Conservation (phyloP, 2,888 invertebrate species). For the Drosophila algonquin region DNA sequence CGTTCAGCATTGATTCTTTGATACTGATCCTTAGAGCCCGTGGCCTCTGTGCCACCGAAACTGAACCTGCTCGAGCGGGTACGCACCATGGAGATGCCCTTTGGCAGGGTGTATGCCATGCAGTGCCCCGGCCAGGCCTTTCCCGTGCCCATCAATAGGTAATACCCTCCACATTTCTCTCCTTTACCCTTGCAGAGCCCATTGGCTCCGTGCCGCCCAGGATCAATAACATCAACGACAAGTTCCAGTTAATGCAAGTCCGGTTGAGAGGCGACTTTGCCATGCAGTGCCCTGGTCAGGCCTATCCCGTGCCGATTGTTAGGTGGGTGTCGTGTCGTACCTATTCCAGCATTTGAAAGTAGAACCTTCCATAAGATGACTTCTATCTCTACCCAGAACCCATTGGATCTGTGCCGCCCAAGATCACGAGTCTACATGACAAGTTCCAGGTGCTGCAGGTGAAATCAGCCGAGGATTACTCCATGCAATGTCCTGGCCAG, state of each 20-base stretch:
- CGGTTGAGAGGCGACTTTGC: conserved; percentile 85
- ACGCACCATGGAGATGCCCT: conserved; percentile 85
- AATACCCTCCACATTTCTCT: conserved; percentile 85
- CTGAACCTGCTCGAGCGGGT: conserved; percentile 88
- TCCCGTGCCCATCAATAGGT: conserved; percentile 86
- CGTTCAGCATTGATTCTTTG: too few relatives aligned
- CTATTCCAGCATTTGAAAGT: not conserved
- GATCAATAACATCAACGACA: conserved; percentile 85
- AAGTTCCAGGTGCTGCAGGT: conserved; percentile 84
- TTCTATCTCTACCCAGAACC: conserved; percentile 81
- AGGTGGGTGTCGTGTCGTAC: conserved; percentile 83
- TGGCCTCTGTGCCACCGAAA: conserved; percentile 86
- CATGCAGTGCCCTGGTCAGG: conserved; percentile 90
- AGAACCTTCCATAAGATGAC: not conserved
- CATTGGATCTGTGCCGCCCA: conserved; percentile 86
- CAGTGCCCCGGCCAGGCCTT: conserved; percentile 91
- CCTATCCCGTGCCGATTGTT: conserved; percentile 89
- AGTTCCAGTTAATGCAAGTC: conserved; percentile 83
- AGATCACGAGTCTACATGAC: conserved; percentile 85
- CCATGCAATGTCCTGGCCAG: conserved; percentile 90
- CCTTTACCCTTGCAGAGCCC: conserved; percentile 81
- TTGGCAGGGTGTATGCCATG: conserved; percentile 86
- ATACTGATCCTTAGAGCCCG: conserved; percentile 82
- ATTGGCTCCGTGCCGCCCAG: conserved; percentile 86
- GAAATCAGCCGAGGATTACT: conserved; percentile 85